Evolutionary conservation across 2,888 invertebrate genomes (phyloP).

Genomic region (Tiliacea citrago): DNA sequence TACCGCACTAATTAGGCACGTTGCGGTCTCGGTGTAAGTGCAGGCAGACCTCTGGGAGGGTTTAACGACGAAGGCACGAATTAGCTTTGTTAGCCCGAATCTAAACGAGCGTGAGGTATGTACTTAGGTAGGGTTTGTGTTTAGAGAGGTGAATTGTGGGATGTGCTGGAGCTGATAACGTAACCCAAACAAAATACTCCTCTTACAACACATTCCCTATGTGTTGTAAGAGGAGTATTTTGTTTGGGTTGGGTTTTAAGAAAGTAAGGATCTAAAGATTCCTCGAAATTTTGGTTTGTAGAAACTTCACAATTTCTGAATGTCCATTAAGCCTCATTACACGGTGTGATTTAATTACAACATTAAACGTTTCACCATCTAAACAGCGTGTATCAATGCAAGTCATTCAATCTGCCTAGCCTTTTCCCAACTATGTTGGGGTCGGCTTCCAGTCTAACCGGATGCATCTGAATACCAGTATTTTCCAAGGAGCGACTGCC

Average conservation of each 20-base stretch:
- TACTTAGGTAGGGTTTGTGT: constrained; percentile 25
- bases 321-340: background rate
- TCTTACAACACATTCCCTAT: no score
- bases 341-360: background rate
- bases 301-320: background rate
- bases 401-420: background rate
- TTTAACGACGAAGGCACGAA: constrained; percentile 44
- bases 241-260: background rate
- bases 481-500: no score
- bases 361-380: no score
- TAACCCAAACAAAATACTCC: no score
- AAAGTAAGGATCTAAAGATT: background rate
- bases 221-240: background rate
- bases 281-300: background rate
- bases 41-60: constrained; percentile 31
- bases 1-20: constrained; percentile 57
- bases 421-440: no score
- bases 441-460: no score
- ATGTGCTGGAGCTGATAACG: constrained; percentile 22
- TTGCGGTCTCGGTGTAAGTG: constrained; percentile 45
- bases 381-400: background rate
- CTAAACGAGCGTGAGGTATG: constrained; percentile 37
- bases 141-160: constrained; percentile 20
- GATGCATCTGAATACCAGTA: no score
- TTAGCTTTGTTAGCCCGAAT: constrained; percentile 44